These are phyloP conservation scores for Bugulina stolonifera DNA, from an alignment of 2,888 invertebrate genomes.

Conservation along the genomic window DNA sequence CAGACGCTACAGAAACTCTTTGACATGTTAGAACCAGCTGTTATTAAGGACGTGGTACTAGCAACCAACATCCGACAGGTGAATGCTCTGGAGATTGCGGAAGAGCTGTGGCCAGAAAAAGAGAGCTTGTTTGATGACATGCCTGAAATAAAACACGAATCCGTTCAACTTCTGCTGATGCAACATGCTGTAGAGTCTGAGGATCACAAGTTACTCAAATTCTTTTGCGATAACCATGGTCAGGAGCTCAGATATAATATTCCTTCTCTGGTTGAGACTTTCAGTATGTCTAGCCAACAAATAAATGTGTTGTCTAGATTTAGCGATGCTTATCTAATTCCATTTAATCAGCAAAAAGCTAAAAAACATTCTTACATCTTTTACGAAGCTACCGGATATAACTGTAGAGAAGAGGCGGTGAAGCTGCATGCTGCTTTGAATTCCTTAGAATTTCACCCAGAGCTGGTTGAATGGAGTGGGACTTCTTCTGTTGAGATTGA, in stretches of 20 bases:
- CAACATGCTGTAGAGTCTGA: background rate
- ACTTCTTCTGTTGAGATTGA: too few species aligned
- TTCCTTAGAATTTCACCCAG: too few species aligned
- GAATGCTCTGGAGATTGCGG: background rate
- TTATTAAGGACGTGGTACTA: background rate
- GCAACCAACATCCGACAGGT: background rate
- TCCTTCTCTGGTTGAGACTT: background rate
- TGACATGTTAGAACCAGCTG: background rate
- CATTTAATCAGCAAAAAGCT: background rate
- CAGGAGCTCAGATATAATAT: background rate
- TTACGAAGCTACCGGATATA: too few species aligned
- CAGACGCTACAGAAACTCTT: background rate
- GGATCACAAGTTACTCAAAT: background rate
- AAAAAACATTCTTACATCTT: too few species aligned
- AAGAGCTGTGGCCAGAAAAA: background rate
- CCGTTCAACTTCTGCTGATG: background rate
- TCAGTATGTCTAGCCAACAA: background rate
- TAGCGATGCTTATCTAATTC: background rate
- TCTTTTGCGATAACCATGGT: background rate
- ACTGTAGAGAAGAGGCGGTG: too few species aligned
- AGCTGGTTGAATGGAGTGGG: too few species aligned
- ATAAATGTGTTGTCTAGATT: background rate
- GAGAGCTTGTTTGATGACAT: background rate
- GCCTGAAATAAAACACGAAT: background rate
- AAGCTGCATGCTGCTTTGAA: too few species aligned